Conservation (phyloP, 2,888 invertebrate species). For the Thumatha senex region DNA sequence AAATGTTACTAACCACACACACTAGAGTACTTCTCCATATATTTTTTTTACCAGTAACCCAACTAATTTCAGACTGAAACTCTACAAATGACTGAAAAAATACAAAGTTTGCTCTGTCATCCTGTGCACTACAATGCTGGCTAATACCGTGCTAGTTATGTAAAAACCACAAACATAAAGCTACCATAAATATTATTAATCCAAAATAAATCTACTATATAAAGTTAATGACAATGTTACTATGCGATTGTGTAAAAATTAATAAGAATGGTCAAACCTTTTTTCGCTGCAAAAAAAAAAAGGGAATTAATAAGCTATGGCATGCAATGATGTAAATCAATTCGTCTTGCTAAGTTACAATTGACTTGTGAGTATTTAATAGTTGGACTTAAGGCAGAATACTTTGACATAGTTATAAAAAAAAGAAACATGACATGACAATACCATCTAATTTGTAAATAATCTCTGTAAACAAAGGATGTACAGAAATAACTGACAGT, state of each 20-base stretch:
- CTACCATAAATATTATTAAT: not conserved
- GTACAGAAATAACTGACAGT: conserved; percentile 51
- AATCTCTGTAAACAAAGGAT: conserved; percentile 44
- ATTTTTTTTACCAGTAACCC: no score
- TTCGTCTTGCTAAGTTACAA: not conserved
- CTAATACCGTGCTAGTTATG: conserved; percentile 4
- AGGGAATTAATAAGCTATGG: conserved; percentile 32
- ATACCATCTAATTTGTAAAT: conserved; percentile 28
- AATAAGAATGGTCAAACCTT: conserved; percentile 61
- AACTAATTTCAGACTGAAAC: no score
- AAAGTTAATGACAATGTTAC: not conserved
- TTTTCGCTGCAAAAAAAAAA: conserved; percentile 72
- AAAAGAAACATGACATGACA: conserved; percentile 10
- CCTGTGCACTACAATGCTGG: no score
- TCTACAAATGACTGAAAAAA: no score
- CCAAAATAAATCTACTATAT: not conserved
- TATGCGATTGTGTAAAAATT: conserved; percentile 18
- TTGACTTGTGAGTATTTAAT: not conserved
- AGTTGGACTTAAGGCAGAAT: not conserved
- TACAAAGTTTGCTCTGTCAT: no score
- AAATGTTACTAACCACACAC: no score
- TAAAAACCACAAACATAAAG: not conserved
- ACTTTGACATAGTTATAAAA: not conserved
- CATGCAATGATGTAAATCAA: conserved; percentile 25
- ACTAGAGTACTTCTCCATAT: no score